A percentile compares a stretch with the other conserved stretches of the same genome.
Evolutionary conservation across 92 coral and sea anemone genomes (phyloP).

Genomic region (Siderastrea radians): DNA sequence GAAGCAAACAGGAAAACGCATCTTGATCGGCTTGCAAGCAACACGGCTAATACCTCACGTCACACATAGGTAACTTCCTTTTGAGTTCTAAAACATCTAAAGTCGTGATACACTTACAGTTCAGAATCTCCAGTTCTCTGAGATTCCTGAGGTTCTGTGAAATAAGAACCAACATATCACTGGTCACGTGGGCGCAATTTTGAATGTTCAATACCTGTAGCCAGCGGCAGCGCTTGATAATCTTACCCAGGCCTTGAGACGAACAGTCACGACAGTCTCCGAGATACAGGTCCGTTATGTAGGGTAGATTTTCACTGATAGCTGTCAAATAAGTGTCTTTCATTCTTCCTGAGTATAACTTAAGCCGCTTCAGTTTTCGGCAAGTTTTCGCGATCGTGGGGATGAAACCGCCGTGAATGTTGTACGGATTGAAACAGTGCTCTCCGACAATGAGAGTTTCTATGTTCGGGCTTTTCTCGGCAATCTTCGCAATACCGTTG

Average conservation of each 20-base stretch:
- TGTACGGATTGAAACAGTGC: slow-evolving; percentile 76
- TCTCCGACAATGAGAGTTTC: slow-evolving; percentile 79
- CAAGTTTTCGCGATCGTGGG: slow-evolving; percentile 73
- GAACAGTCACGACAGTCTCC: slow-evolving; percentile 89
- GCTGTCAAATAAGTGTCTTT: slow-evolving; percentile 72
- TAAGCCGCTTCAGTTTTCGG: slow-evolving; percentile 68
- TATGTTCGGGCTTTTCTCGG: slow-evolving; percentile 80
- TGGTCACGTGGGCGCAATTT: slow-evolving; percentile 70
- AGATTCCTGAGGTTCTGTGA: slow-evolving; percentile 54
- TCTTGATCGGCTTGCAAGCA: neutral
- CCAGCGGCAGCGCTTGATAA: slow-evolving; percentile 71
- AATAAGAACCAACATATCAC: slow-evolving; percentile 55
- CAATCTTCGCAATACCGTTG: slow-evolving; percentile 70
- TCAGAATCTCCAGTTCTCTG: slow-evolving; percentile 70
- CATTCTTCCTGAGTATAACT: slow-evolving; percentile 74
- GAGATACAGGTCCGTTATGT: slow-evolving; percentile 71
- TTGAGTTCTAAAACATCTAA: slow-evolving; percentile 29
- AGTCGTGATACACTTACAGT: slow-evolving; percentile 64
- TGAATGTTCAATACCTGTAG: slow-evolving; percentile 66
- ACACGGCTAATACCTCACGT: slow-evolving; percentile 27
- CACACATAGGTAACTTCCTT: slow-evolving; percentile 29
- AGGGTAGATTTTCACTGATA: slow-evolving; percentile 64
- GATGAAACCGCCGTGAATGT: slow-evolving; percentile 75
- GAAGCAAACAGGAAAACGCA: neutral
- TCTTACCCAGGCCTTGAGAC: slow-evolving; percentile 58